Evolutionary conservation across 2,113 vertebrate species (phyloP).

Genomic region (Phylloscopus trochilus): DNA sequence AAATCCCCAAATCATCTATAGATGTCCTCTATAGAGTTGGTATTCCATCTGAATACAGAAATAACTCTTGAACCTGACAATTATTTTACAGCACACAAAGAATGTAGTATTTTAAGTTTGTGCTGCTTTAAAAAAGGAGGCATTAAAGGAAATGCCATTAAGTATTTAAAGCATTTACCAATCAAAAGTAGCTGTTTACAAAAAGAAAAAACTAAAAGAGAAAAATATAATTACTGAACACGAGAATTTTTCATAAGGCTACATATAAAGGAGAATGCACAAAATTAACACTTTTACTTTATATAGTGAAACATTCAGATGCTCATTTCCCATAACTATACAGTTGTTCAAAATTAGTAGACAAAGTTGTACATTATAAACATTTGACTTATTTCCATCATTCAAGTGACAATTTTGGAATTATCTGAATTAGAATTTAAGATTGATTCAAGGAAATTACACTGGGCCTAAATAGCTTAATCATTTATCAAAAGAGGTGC

Average conservation of each 20-base stretch:
- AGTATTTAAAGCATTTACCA: neutral
- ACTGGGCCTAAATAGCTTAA: neutral
- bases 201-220: neutral
- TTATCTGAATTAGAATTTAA: neutral
- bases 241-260: neutral
- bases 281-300: neutral
- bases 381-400: neutral
- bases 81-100: neutral
- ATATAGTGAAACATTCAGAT: neutral
- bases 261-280: neutral
- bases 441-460: neutral
- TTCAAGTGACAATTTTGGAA: neutral
- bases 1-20: neutral
- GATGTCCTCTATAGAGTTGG: neutral
- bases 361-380: neutral
- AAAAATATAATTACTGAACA: neutral
- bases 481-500: neutral
- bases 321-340: neutral
- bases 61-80: neutral
- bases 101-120: neutral
- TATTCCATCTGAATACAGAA: neutral
- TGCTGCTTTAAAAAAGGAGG: neutral
- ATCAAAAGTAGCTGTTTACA: neutral
- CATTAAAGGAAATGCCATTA: neutral
- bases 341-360: neutral